Conservation (phyloP, 37 sponge, comb jelly and placozoan species). For the Tethya wilhelma region DNA sequence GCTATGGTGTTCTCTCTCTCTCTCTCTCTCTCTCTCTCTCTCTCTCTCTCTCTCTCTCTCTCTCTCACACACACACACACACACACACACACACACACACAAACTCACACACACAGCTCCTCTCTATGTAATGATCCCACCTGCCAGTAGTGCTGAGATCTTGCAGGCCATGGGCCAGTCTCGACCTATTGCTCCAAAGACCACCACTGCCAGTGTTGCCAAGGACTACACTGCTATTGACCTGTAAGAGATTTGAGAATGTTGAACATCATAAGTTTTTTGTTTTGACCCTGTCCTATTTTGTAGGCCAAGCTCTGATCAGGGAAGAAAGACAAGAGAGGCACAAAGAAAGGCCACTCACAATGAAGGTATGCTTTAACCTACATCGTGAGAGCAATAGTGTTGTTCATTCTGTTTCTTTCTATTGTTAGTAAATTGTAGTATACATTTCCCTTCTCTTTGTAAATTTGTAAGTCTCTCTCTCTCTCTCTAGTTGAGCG, state of each 20-base stretch:
- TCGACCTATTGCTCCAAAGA: slow-evolving; percentile 62
- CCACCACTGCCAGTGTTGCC: not conserved
- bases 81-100: slow-evolving; percentile 37
- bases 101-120: slow-evolving; percentile 55
- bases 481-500: slow-evolving; percentile 77
- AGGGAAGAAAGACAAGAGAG: slow-evolving; percentile 51
- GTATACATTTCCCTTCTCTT: not conserved
- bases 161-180: slow-evolving; percentile 67
- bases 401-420: not conserved
- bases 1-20: slow-evolving; percentile 7
- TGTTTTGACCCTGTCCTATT: not conserved
- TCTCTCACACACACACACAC: slow-evolving; percentile 47
- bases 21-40: slow-evolving; percentile 28
- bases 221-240: not conserved
- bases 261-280: not conserved
- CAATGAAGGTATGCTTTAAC: slow-evolving; percentile 65
- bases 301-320: not conserved
- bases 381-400: not conserved
- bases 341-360: slow-evolving; percentile 77
- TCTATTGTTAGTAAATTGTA: not conserved
- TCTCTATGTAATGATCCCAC: slow-evolving; percentile 80
- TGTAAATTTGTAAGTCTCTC: not conserved
- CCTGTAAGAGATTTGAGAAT: not conserved
- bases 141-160: slow-evolving; percentile 63
- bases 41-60: slow-evolving; percentile 48